Percentiles rank a stretch among this genome's conserved stretches.
These are phyloP conservation scores for Callaeas wilsoni DNA, from an alignment of 2,113 vertebrate genomes.

Conservation along the genomic window DNA sequence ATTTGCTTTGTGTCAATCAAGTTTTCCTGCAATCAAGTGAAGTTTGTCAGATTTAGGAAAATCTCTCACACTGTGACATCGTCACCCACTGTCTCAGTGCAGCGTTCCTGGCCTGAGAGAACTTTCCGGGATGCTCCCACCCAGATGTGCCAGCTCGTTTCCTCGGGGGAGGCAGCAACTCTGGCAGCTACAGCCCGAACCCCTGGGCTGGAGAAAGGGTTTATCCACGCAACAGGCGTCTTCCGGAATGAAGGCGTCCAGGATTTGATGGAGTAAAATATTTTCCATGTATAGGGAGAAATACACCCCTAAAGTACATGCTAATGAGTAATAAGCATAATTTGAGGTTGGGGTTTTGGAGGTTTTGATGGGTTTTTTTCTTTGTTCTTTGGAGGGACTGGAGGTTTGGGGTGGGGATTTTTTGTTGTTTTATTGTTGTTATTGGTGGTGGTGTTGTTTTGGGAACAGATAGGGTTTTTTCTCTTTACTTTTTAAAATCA, in stretches of 20 bases:
- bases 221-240: fast-evolving
- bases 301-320: not conserved
- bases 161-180: not conserved
- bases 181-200: not conserved
- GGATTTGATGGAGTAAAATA: not conserved
- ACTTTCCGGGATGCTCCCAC: fast-evolving
- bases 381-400: too few relatives aligned
- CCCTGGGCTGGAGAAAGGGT: not conserved
- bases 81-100: not conserved
- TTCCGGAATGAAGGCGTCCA: fast-evolving
- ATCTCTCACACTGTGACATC: not conserved
- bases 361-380: not conserved
- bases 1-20: not conserved
- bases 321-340: not conserved
- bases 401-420: not conserved
- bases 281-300: fast-evolving
- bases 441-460: not conserved
- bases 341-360: too few relatives aligned
- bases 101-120: fast-evolving
- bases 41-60: not conserved
- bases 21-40: not conserved
- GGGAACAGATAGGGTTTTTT: not conserved
- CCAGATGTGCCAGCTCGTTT: not conserved
- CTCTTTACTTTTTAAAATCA: not conserved
- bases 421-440: not conserved